phyloP scores from a whole-genome alignment of 1,140 invertebrate species.

The Eriosoma lanigerum region DNA sequence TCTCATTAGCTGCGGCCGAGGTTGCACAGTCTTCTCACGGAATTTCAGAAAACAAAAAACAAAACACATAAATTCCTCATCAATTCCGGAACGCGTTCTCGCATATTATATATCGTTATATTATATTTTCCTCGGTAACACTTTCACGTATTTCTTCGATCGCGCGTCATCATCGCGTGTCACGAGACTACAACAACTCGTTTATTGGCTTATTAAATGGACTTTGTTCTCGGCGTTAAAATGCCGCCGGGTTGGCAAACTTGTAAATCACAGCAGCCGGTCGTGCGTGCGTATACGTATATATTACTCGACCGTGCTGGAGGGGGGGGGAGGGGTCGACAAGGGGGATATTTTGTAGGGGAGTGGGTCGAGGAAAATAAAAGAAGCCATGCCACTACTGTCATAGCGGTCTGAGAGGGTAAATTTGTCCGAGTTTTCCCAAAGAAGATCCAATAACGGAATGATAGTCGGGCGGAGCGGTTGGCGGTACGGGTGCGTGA shows the following conservation, averaged over 20 bases:
- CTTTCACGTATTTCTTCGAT: constrained; percentile 50
- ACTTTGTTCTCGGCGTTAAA: constrained; percentile 42
- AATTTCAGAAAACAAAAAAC: constrained; percentile 12
- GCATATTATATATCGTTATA: not conserved
- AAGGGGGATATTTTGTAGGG: no score
- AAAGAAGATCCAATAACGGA: constrained; percentile 9
- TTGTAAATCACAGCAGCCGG: constrained; percentile 49
- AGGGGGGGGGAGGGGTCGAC: no score
- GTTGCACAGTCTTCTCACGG: constrained; percentile 48
- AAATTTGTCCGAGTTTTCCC: constrained; percentile 48
- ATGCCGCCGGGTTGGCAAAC: constrained; percentile 47
- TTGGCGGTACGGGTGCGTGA: constrained; percentile 1
- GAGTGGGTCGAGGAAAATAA: no score
- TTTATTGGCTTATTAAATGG: constrained; percentile 52
- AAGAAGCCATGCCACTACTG: not conserved
- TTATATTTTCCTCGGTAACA: constrained; percentile 39
- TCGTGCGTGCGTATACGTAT: not conserved
- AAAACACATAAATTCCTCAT: constrained; percentile 38
- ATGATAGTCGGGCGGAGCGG: not conserved
- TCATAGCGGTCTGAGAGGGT: constrained; percentile 27
- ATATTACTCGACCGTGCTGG: not conserved
- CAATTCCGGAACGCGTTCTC: constrained; percentile 16
- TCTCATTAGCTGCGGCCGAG: no score
- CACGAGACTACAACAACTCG: constrained; percentile 44
- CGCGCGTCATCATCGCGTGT: constrained; percentile 46